These are phyloP conservation scores for Tenualosa thibaudeaui DNA, from an alignment of 2,797 vertebrate species.

Conservation along the genomic window DNA sequence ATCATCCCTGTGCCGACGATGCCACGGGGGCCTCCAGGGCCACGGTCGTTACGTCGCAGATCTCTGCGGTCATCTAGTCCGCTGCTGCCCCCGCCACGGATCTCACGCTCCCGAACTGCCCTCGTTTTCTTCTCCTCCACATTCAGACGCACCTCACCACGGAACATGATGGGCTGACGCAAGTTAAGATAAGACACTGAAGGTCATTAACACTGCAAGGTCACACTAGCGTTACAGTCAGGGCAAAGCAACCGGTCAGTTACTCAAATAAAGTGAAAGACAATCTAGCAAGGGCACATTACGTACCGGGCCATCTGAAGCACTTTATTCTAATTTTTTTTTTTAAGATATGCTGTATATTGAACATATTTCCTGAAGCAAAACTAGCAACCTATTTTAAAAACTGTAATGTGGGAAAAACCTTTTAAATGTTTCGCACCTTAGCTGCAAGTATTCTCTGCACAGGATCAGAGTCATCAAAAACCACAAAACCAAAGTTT, in stretches of 20 bases:
- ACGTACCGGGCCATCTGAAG: background rate
- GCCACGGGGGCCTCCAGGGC: constrained; percentile 84
- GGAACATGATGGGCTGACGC: constrained; percentile 94
- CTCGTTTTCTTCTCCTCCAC: constrained; percentile 97
- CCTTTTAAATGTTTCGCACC: constrained; percentile 78
- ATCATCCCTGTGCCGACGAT: constrained; percentile 86
- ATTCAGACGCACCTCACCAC: constrained; percentile 94
- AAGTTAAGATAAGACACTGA: background rate
- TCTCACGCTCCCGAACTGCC: constrained; percentile 86
- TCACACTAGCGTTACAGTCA: constrained; percentile 39
- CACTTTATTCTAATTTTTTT: background rate
- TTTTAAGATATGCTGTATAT: background rate
- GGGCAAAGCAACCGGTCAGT: too few relatives aligned
- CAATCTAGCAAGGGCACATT: background rate
- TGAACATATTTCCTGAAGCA: background rate
- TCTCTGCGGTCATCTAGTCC: constrained; percentile 84
- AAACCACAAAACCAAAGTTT: constrained; percentile 98
- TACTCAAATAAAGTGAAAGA: too few relatives aligned
- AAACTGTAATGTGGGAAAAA: constrained; percentile 63
- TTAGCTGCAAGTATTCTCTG: constrained; percentile 95
- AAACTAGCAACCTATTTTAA: constrained; percentile 57
- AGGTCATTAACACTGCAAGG: background rate
- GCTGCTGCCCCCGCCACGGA: constrained; percentile 80
- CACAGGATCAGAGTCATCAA: constrained; percentile 94
- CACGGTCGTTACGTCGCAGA: constrained; percentile 85